Conservation (phyloP, 2,113 vertebrate species). For the Mionectes macconnelli region DNA sequence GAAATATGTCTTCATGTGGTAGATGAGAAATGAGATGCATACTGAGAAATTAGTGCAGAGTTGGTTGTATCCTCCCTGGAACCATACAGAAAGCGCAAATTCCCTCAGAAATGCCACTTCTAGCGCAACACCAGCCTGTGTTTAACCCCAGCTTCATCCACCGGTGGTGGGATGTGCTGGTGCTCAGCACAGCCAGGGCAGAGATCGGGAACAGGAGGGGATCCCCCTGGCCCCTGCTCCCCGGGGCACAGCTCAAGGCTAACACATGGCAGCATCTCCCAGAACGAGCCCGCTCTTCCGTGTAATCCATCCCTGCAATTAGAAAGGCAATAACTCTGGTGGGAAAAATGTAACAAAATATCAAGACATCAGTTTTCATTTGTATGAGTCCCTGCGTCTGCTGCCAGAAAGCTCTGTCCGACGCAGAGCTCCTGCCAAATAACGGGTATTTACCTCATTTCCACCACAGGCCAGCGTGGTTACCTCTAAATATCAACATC, state of each 20-base stretch:
- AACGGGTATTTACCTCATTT: not conserved
- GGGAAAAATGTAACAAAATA: not conserved
- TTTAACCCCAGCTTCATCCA: not conserved
- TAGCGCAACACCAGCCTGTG: not conserved
- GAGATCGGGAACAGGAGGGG: not conserved
- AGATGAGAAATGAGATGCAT: not conserved
- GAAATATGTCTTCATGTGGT: not conserved
- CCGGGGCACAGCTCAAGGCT: not conserved
- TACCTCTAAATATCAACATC: not conserved
- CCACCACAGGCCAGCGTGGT: not conserved
- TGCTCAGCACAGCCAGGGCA: not conserved
- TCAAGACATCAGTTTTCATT: constrained; percentile 26
- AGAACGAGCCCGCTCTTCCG: accelerated
- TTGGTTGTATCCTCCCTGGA: not conserved
- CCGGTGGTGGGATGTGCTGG: not conserved
- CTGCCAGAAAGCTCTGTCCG: not conserved
- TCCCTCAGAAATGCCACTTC: not conserved
- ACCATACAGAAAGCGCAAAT: not conserved
- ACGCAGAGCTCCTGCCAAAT: not conserved
- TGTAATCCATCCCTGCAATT: not conserved
- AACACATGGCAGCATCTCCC: not conserved
- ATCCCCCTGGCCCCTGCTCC: accelerated
- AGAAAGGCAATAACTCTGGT: not conserved
- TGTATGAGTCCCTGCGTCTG: not conserved
- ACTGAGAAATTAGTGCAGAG: not conserved